phyloP scores from a whole-genome alignment of 1,140 invertebrate genomes.

The Cephus cinctus region DNA sequence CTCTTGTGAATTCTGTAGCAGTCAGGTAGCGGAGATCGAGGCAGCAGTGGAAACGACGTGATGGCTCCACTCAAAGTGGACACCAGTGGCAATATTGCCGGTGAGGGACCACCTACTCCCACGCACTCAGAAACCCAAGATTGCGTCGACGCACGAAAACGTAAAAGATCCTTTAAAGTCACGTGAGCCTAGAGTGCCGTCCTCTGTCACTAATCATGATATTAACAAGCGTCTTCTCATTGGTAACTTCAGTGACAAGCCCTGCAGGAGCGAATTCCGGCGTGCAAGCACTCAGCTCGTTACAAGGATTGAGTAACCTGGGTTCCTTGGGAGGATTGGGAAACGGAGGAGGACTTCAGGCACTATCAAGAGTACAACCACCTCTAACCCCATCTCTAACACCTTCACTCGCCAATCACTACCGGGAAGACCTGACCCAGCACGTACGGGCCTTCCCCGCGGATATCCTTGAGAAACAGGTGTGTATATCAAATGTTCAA shows the following conservation, averaged over 20 bases:
- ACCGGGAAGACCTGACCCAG: conserved; percentile 83
- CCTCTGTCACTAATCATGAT: too few species aligned
- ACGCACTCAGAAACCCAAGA: conserved; percentile 71
- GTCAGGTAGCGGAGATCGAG: conserved; percentile 45
- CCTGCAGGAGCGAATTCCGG: conserved; percentile 48
- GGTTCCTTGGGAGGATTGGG: conserved; percentile 54
- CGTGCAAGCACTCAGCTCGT: conserved; percentile 56
- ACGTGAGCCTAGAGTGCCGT: too few species aligned
- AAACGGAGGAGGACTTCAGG: conserved; percentile 54
- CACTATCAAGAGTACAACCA: conserved; percentile 53
- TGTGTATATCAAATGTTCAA: conserved; percentile 39
- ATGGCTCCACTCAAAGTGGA: conserved; percentile 60
- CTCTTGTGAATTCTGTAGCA: conserved; percentile 27
- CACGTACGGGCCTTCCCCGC: conserved; percentile 92
- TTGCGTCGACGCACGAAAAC: conserved; percentile 61
- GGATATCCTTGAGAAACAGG: conserved; percentile 91
- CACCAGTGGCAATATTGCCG: conserved; percentile 55
- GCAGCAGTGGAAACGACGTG: conserved; percentile 47
- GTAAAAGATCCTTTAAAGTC: conserved; percentile 46
- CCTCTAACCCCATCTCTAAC: conserved; percentile 70
- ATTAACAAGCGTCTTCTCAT: too few species aligned
- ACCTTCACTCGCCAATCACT: conserved; percentile 88
- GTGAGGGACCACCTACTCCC: conserved; percentile 67
- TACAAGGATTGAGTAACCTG: conserved; percentile 55
- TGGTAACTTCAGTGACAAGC: conserved; percentile 57